phyloP scores from a whole-genome alignment of 2,113 vertebrate species.

The Tympanuchus pallidicinctus region DNA sequence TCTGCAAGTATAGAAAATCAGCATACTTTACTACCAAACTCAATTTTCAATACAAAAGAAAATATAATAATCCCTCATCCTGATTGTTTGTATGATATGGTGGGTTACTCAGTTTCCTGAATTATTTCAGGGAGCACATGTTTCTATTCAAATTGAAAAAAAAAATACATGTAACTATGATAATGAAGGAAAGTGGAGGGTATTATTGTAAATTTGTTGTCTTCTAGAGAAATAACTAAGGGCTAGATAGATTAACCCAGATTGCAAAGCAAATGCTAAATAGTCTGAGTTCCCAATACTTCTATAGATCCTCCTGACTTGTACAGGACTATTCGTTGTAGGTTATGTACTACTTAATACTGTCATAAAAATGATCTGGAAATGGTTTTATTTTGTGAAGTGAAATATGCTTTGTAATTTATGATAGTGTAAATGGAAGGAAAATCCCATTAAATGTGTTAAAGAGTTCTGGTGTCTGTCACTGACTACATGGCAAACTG shows the following conservation, averaged over 20 bases:
- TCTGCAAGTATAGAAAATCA: constrained; percentile 65
- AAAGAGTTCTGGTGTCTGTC: constrained; percentile 73
- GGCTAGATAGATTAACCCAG: constrained; percentile 44
- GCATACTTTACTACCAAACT: constrained; percentile 68
- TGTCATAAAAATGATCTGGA: constrained; percentile 81
- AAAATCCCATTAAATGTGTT: constrained; percentile 81
- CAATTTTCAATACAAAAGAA: constrained; percentile 42
- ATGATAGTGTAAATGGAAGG: constrained; percentile 82
- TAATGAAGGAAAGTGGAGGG: constrained; percentile 44
- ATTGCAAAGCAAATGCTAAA: constrained; percentile 33
- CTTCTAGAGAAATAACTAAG: constrained; percentile 59
- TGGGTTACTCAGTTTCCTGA: constrained; percentile 62
- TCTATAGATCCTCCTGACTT: constrained; percentile 45
- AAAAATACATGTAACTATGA: constrained; percentile 40
- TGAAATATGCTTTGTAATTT: constrained; percentile 86
- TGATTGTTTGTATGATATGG: constrained; percentile 45
- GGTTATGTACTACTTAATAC: constrained; percentile 80
- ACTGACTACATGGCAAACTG: constrained; percentile 20
- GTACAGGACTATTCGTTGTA: constrained; percentile 75
- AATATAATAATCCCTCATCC: constrained; percentile 33
- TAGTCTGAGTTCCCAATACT: constrained; percentile 42
- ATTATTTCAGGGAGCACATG: constrained; percentile 69
- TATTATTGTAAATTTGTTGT: constrained; percentile 28
- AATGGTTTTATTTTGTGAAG: constrained; percentile 89
- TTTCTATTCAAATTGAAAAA: constrained; percentile 68